A percentile compares a stretch with the other conserved stretches of the same genome.
Conservation (phyloP, 2,797 vertebrate species). For the Hephaestus fuliginosus region DNA sequence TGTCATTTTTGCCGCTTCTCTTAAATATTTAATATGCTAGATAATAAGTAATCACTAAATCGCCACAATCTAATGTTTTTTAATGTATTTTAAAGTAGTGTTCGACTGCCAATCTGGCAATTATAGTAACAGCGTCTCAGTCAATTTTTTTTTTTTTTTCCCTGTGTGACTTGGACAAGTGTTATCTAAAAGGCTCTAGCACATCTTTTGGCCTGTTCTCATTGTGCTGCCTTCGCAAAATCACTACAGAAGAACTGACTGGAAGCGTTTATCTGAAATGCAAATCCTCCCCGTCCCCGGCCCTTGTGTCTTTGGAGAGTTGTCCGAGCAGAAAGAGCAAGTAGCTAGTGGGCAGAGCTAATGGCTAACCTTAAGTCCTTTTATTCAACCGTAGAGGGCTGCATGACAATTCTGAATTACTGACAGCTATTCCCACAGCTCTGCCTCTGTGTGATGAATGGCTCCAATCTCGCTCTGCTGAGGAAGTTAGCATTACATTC, state of each 20-base stretch:
- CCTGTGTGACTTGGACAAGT: not conserved
- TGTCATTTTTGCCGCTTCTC: not conserved
- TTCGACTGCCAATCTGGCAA: conserved; percentile 16
- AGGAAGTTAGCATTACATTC: conserved; percentile 57
- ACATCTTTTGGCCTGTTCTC: conserved; percentile 8
- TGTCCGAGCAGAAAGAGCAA: conserved; percentile 51
- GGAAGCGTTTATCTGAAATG: conserved; percentile 56
- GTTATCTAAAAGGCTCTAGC: not conserved
- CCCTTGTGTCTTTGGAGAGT: conserved; percentile 55
- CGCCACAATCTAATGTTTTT: not conserved
- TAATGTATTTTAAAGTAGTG: conserved; percentile 12
- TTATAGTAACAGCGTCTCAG: not conserved
- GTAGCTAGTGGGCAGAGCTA: conserved; percentile 48
- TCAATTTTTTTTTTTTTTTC: not conserved
- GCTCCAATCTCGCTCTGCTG: conserved; percentile 53
- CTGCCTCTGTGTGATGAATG: conserved; percentile 67
- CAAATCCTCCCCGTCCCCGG: conserved; percentile 22
- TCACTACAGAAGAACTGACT: conserved; percentile 23
- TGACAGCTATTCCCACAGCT: conserved; percentile 62
- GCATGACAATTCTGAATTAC: conserved; percentile 68
- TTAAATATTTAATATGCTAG: conserved; percentile 2
- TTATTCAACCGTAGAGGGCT: conserved; percentile 50
- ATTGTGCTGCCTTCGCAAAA: conserved; percentile 10
- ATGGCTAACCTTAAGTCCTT: conserved; percentile 66
- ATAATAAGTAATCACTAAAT: not conserved